Percentiles rank a stretch among this genome's conserved stretches.
phyloP scores from a whole-genome alignment of 2,113 vertebrate species.

The Numida meleagris region DNA sequence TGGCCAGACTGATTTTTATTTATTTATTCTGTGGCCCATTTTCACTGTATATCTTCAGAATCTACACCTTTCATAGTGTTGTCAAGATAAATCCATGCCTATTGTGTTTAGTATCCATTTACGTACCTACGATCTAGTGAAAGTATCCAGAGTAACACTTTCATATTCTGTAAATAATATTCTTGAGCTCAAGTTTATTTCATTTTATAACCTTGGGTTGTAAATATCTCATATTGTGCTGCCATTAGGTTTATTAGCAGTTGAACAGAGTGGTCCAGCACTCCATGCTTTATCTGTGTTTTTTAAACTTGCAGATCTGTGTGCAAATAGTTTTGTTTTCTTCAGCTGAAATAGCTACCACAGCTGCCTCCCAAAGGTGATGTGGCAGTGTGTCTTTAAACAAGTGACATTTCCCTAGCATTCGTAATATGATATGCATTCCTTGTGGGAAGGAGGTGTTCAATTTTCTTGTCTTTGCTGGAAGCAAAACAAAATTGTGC shows the following conservation, averaged over 20 bases:
- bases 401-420: not conserved
- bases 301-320: not conserved
- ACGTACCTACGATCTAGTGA: not conserved
- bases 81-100: not conserved
- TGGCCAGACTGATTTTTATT: not conserved
- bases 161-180: not conserved
- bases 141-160: not conserved
- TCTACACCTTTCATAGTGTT: not conserved
- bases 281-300: not conserved
- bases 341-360: not conserved
- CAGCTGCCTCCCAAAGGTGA: not conserved
- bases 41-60: not conserved
- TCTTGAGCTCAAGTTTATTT: not conserved
- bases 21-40: not conserved
- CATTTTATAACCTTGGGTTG: not conserved
- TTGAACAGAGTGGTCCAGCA: not conserved
- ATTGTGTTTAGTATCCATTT: not conserved
- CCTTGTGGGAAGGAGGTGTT: not conserved
- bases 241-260: not conserved
- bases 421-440: not conserved
- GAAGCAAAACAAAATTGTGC: not conserved
- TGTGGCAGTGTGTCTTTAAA: not conserved
- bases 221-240: not conserved
- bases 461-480: not conserved
- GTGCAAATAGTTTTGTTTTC: not conserved